Base-by-base conservation (phyloP, 2,888 invertebrate genomes). In the Machimus atricapillus region DNA sequence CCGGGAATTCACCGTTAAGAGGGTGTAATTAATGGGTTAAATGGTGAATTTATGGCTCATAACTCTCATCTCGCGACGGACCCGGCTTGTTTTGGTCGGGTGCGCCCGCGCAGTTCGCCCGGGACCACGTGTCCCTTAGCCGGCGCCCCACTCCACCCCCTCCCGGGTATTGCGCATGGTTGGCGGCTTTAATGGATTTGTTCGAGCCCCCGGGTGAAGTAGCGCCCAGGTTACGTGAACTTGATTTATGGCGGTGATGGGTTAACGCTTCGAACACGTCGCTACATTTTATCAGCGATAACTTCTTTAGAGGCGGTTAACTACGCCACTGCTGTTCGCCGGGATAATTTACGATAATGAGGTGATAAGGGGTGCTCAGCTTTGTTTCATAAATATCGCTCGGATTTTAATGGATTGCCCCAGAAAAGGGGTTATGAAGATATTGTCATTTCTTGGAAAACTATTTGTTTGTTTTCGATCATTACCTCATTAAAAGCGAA, bases 21-120 rank as follows among this genome's bases (percentile, higher is more conserved):
- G 83, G 83, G 83, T 83, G 83, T 83, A 86, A 83, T 87, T 85
- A 87, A 87, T 86, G 87, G 86, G 87, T 87, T 88, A 86, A 88
- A 37, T 87, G 66, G 76, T 86, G 66, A 88, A 88, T 88, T 88
- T 88, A 88, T 88, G 88, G 86, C 19, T 86, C 78, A 86, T 86
- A 86, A 86, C 78, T 86, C 43, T 86, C 58, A 79, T 86, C 56
- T 56, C 43, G 34, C 16, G 37, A 23, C 83, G 66, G 37, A 83
- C 37, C 83, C 66, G 19, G 83, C 66, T 66, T 83, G 83, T 83
- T 83, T 83, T 66, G 58, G 66, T 73, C 73, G 37, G 43, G 37
- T 19, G 76, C 76, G n/a, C 8, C 76, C 34, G 34, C n/a, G 76
- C 34, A 76, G 31, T 76, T 76, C 37, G 43, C 34, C 58, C 46